Evolutionary conservation across 2,113 vertebrate species (phyloP).

Genomic region (Falcunculus frontatus): DNA sequence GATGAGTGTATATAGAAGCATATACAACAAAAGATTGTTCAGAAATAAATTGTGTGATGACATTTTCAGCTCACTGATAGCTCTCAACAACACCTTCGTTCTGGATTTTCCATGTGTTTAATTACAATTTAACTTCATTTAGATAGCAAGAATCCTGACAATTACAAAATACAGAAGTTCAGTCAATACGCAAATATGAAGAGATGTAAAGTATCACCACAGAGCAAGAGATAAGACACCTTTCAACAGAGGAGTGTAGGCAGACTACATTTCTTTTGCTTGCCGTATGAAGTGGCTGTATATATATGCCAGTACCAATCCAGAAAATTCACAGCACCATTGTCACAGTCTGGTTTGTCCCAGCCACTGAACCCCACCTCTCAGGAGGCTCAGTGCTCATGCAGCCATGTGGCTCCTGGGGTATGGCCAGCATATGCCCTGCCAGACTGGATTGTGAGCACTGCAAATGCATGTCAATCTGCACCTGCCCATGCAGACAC

Average conservation of each 20-base stretch:
- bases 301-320: neutral
- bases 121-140: neutral
- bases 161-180: neutral
- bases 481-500: too few species aligned
- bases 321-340: neutral
- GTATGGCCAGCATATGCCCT: too few species aligned
- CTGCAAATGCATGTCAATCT: too few species aligned
- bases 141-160: neutral
- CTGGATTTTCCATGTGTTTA: neutral
- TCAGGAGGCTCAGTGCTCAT: too few species aligned
- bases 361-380: too few species aligned
- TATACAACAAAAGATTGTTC: neutral
- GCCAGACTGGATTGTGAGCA: too few species aligned
- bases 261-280: neutral
- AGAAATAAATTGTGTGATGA: neutral
- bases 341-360: neutral
- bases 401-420: too few species aligned
- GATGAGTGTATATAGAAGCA: neutral
- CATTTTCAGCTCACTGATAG: neutral
- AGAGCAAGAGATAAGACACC: neutral
- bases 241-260: neutral
- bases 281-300: neutral
- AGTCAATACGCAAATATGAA: neutral
- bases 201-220: neutral
- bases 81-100: fast-evolving